Percentiles rank a stretch among this genome's conserved stretches.
phyloP scores from a whole-genome alignment of 2,113 vertebrate genomes.

The Delphinapterus leucas region DNA sequence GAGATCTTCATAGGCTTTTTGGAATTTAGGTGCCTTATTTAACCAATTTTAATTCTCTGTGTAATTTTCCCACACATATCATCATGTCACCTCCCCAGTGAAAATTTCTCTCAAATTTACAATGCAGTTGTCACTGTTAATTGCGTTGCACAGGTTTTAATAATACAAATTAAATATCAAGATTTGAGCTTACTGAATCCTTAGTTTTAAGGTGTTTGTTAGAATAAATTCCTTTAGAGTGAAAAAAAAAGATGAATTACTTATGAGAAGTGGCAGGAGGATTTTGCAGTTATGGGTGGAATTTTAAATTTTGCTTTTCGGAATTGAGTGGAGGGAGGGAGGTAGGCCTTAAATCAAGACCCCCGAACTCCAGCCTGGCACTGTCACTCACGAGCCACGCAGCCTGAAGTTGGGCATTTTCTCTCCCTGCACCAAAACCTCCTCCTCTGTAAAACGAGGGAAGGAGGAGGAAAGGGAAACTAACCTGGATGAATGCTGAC shows the following conservation, averaged over 20 bases:
- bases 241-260: background rate
- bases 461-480: background rate
- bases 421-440: background rate
- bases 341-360: background rate
- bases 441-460: background rate
- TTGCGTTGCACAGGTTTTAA: background rate
- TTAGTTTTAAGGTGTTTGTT: slow-evolving; percentile 27
- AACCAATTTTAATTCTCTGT: background rate
- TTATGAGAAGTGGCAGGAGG: background rate
- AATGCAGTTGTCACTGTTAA: background rate
- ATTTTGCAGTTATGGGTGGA: background rate
- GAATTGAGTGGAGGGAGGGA: background rate
- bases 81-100: background rate
- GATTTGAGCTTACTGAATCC: background rate
- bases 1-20: background rate
- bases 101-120: background rate
- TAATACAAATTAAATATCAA: background rate
- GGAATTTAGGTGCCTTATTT: background rate
- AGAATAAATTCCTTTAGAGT: background rate
- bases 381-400: background rate
- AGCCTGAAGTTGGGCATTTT: background rate
- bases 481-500: background rate
- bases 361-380: background rate
- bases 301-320: background rate
- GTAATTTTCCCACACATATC: background rate